Conservation (phyloP, 2,797 vertebrate genomes). For the Buphagus erythrorhynchus region DNA sequence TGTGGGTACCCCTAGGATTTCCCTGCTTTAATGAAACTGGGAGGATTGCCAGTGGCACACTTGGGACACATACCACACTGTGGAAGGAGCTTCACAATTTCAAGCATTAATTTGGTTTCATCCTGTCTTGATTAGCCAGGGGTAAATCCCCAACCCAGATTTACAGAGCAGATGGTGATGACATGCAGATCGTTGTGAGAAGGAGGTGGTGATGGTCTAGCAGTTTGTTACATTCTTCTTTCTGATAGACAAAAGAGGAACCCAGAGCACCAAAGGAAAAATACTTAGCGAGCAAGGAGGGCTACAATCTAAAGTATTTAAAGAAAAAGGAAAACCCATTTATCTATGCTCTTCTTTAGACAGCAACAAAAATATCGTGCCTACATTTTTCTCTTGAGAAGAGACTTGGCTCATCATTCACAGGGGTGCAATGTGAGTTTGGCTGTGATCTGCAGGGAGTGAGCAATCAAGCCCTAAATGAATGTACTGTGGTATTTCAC, state of each 20-base stretch:
- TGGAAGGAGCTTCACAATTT: neutral
- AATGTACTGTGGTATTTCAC: neutral
- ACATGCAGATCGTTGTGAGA: conserved; percentile 11
- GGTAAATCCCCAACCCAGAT: conserved; percentile 18
- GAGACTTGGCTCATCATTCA: neutral
- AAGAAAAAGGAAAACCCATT: neutral
- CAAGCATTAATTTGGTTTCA: neutral
- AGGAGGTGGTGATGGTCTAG: conserved; percentile 50
- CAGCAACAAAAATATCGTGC: neutral
- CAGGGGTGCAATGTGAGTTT: neutral
- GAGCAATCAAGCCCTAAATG: neutral
- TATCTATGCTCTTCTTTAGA: neutral
- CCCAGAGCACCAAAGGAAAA: conserved; percentile 3
- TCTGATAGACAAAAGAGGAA: conserved; percentile 53
- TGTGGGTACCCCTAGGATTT: neutral
- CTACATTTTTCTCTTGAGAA: neutral
- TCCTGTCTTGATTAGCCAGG: conserved; percentile 5
- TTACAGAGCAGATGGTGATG: conserved; percentile 17
- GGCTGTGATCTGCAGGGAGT: neutral
- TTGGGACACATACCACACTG: neutral
- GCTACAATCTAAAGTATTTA: neutral
- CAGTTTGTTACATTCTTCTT: conserved; percentile 46
- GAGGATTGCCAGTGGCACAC: neutral
- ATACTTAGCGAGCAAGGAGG: neutral
- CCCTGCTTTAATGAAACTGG: neutral